Evolutionary conservation across 2,888 invertebrate genomes (phyloP), one percentile per base, ranked within the genome.

Genomic region (Lepidocyrtinus sp.): DNA sequence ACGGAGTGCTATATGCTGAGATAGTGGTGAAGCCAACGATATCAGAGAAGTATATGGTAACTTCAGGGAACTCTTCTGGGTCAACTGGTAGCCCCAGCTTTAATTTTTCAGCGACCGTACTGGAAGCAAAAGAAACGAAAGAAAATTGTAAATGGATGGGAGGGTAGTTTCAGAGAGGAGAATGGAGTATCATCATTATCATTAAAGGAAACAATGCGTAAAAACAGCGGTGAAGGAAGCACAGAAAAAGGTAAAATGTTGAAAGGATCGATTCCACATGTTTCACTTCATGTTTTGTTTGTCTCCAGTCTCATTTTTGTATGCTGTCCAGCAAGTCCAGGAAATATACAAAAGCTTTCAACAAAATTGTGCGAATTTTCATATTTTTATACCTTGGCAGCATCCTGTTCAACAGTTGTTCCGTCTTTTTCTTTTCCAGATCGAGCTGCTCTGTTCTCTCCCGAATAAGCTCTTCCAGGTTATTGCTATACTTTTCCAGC

Each of bases 401-500:
- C 96, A 95, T 96, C 87, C 95, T 92, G 89, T 95, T 96, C 61
- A 97, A 91, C 77, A 97, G 91, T 88, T 96, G 96, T 88, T 97
- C 97, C 67, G 96, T 97, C 90, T 97, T 97, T 90, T 95, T 96
- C 90, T 97, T 96, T 90, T 98, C 98, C 91, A 96, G 94, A 87
- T 96, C 96, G 85, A 98, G 91, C 88, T 97, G 96, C 87, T 96
- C 96, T 3, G 97, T 98, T 72, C 97, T 90, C 87, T 97, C 97
- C 80, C 95, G 92, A 87, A 98, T 96, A 74, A 98, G 90, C 87
- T 96, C 96, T 89, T 98, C 97, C 88, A 98, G 90, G 89, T 98
- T 97, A 89, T 96, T 96, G 82, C 97, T 96, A 89, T 98, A 98
- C 89, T 97, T 97, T 88, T 98, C 97, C 88, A 98, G 90, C 94